These are phyloP conservation scores for Ceriagrion tenellum DNA, from an alignment of 2,888 invertebrate species.

Conservation along the genomic window DNA sequence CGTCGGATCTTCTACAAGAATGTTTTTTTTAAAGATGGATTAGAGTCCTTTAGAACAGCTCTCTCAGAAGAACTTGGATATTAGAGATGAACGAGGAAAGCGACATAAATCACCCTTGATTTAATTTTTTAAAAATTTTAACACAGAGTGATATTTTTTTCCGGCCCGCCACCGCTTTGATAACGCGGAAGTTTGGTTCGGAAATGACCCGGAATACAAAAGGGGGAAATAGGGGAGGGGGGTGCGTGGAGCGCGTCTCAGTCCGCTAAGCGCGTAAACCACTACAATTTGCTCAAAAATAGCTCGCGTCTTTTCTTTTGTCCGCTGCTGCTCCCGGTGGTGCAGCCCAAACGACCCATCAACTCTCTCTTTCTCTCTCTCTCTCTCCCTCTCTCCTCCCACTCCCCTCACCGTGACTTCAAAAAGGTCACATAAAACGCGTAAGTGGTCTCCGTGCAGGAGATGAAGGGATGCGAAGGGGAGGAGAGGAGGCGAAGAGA, in stretches of 20 bases:
- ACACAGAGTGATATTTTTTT: not conserved
- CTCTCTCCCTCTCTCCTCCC: not conserved
- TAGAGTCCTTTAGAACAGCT: not conserved
- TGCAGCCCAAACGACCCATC: slow-evolving; percentile 20
- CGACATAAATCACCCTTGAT: slow-evolving; percentile 7
- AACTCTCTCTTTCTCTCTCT: not conserved
- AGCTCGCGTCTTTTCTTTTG: slow-evolving; percentile 6
- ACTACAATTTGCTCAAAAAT: slow-evolving; percentile 39
- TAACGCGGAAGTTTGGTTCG: slow-evolving; percentile 15
- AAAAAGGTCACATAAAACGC: slow-evolving; percentile 22
- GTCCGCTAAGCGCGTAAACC: slow-evolving; percentile 26
- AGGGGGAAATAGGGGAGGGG: not conserved
- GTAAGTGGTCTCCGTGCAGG: not conserved
- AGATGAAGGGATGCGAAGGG: not conserved
- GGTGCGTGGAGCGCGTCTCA: not conserved
- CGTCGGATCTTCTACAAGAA: not conserved
- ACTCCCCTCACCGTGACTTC: not conserved
- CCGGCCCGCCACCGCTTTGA: not conserved
- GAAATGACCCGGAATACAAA: not conserved
- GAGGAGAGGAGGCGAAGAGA: not conserved
- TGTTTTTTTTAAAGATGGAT: not conserved
- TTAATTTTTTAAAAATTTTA: not conserved
- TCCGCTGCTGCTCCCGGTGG: slow-evolving; percentile 28
- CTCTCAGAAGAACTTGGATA: not conserved
- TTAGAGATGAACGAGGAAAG: not conserved